Evolutionary conservation across 2,797 vertebrate genomes (phyloP), one percentile per base, ranked within the genome.

Genomic region (Florisuga fusca): DNA sequence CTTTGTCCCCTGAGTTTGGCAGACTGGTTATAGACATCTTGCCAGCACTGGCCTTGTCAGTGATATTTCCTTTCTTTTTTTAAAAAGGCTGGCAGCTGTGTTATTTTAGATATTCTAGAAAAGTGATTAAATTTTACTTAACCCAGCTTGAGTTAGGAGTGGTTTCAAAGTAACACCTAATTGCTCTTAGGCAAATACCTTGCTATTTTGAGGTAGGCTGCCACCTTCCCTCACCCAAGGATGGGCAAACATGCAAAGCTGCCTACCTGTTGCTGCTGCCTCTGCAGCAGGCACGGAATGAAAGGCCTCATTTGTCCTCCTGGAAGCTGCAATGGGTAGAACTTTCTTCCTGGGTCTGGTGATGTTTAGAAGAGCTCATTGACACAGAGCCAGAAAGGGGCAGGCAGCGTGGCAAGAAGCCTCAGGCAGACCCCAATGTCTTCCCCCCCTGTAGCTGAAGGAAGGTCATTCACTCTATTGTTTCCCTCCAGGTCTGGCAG

Each of bases 281-380:
- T 58, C 17, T 5, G 1, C 0, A 0, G 31, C 46, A 73, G 14
- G 7, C 33, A 41, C 23, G 1, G 1, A 67, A 7, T 6, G 6
- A 76, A 82, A 76, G 38, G 15, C 4, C 54, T 68, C 64, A 7
- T 50, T 38, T 67, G 5, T 38, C 31, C 29, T 41, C 7, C 6
- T 3, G 41, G n/a, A 76, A 91, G 36, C 36, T 76, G 38, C 18
- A 59, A 67, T 21, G 7, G 4, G 7, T 20, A 6, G 9, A 87
- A 34, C 31, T 59, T 79, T 50, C 16, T 91, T 58, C 29, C 67
- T 69, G 19, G 6, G 2, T 31, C 57, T 62, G 34, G 53, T 12
- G 79, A 55, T 7, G 19, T n/a, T 48, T 38, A 73, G 51, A 51
- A 82, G 26, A 51, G 26, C 13, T 76, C 9, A 53, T 57, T 69